phyloP scores from a whole-genome alignment of 2,113 vertebrate species.

The Tringa solitaria region DNA sequence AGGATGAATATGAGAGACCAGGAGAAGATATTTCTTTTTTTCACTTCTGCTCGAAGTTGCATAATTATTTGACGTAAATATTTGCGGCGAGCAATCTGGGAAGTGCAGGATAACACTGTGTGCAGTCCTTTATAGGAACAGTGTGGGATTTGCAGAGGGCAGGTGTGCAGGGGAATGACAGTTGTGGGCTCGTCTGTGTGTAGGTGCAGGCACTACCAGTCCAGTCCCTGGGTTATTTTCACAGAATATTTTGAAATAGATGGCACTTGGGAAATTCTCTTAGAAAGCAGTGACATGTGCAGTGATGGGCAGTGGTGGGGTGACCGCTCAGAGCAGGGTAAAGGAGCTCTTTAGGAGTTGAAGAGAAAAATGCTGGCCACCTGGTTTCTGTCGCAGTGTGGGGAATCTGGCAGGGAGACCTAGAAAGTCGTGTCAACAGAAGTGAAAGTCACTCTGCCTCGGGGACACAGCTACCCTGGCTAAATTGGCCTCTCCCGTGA shows the following conservation, averaged over 20 bases:
- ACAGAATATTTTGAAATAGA: background rate
- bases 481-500: background rate
- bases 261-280: background rate
- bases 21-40: background rate
- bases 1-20: background rate
- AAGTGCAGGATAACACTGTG: background rate
- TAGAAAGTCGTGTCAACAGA: background rate
- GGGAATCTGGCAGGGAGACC: background rate
- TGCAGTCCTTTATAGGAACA: background rate
- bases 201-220: background rate
- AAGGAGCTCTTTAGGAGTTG: background rate
- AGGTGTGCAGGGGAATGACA: background rate
- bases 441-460: background rate
- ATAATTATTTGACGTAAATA: background rate
- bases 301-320: fast-evolving
- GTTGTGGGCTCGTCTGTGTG: background rate
- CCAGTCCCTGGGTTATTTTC: background rate
- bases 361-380: background rate
- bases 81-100: background rate
- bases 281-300: background rate
- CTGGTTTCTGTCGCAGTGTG: background rate
- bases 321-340: background rate
- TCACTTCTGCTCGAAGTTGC: background rate
- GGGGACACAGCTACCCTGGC: background rate
- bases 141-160: conserved; percentile 9